Percentiles rank a stretch among this genome's conserved stretches.
Evolutionary conservation across 2,888 invertebrate genomes (phyloP).

Genomic region (Suillia variegata): DNA sequence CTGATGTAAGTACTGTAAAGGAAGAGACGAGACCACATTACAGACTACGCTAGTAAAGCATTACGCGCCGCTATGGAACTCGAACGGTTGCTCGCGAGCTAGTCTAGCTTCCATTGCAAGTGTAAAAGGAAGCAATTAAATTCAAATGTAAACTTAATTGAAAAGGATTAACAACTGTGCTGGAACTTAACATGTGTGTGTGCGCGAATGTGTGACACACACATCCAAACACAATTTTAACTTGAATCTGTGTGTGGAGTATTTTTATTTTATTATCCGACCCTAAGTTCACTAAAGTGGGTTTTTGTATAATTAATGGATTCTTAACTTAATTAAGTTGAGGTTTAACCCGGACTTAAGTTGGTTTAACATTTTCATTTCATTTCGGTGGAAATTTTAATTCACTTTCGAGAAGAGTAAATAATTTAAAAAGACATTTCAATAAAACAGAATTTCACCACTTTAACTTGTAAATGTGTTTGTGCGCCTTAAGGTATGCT

Average conservation of each 20-base stretch:
- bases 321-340: not conserved
- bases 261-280: not conserved
- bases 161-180: conserved; percentile 34
- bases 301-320: not conserved
- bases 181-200: conserved; percentile 4
- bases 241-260: not conserved
- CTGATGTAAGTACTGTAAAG: too few relatives aligned
- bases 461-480: too few relatives aligned
- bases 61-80: not conserved
- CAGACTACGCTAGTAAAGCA: conserved; percentile 1
- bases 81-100: too few relatives aligned
- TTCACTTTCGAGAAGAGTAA: too few relatives aligned
- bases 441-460: too few relatives aligned
- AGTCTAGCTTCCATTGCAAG: not conserved
- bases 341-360: not conserved
- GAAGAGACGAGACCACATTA: too few relatives aligned
- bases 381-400: too few relatives aligned
- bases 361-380: not conserved
- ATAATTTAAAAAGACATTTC: too few relatives aligned
- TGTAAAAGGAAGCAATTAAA: conserved; percentile 37
- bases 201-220: not conserved
- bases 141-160: conserved; percentile 41
- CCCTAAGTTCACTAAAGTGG: not conserved
- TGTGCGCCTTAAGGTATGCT: too few relatives aligned
- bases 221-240: too few relatives aligned